Percentiles rank a stretch among this genome's conserved stretches.
Evolutionary conservation across 2,888 invertebrate genomes (phyloP).

Genomic region (Noctua pronuba): DNA sequence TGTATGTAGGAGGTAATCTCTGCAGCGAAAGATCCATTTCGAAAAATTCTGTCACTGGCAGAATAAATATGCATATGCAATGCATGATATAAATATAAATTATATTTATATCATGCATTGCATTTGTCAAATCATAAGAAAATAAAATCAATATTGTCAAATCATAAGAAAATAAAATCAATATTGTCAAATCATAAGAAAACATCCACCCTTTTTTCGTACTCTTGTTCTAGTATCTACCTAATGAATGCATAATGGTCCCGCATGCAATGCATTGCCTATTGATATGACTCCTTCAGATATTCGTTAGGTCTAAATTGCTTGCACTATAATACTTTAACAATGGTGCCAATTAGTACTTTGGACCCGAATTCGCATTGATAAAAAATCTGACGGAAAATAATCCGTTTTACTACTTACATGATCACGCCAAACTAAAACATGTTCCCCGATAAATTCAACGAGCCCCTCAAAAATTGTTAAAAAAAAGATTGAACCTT

Average conservation of each 20-base stretch:
- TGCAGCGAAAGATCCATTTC: no score
- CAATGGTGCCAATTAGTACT: background rate
- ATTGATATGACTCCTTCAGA: slow-evolving; percentile 38
- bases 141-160: background rate
- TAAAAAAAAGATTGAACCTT: no score
- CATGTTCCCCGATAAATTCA: background rate
- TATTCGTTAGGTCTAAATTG: slow-evolving; percentile 28
- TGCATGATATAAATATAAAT: no score
- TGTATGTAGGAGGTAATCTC: no score
- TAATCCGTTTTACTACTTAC: background rate
- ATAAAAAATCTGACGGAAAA: background rate
- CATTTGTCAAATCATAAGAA: no score
- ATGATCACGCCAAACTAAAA: background rate
- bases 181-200: background rate
- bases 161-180: no score
- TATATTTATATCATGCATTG: no score
- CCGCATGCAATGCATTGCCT: slow-evolving; percentile 40
- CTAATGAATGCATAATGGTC: slow-evolving; percentile 43
- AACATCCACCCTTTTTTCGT: slow-evolving; percentile 4
- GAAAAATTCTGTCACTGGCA: no score
- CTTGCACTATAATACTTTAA: background rate
- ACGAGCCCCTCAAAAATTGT: background rate
- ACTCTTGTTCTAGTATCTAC: background rate
- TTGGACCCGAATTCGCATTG: background rate
- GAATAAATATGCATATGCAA: no score